phyloP scores from a whole-genome alignment of 2,888 invertebrate species.

The Pomacea canaliculata region DNA sequence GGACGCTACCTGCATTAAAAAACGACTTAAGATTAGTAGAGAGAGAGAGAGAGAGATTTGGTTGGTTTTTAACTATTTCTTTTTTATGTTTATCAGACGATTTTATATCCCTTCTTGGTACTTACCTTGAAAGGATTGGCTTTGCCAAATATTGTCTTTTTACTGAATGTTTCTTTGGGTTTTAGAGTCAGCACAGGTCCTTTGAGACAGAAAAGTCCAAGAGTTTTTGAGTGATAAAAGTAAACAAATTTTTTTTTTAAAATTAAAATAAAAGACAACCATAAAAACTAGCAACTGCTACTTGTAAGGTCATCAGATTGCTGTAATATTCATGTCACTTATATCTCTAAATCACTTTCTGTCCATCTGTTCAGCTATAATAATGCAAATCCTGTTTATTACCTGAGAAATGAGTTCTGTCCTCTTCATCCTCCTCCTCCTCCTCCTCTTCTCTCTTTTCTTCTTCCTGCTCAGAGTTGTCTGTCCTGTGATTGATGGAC shows the following conservation, averaged over 20 bases:
- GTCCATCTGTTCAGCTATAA: too few relatives aligned
- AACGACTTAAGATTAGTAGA: not conserved
- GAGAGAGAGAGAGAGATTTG: too few relatives aligned
- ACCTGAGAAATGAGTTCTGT: conserved; percentile 12
- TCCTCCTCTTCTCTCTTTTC: conserved; percentile 30
- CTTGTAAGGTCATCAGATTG: too few relatives aligned
- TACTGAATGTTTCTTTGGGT: conserved; percentile 34
- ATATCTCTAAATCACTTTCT: too few relatives aligned
- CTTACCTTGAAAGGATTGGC: conserved; percentile 60
- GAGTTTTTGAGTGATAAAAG: not conserved
- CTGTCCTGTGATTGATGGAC: not conserved
- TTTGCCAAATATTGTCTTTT: conserved; percentile 33
- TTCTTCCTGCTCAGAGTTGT: conserved; percentile 7
- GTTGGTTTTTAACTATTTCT: too few relatives aligned
- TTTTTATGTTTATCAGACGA: too few relatives aligned
- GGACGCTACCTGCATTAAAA: conserved; percentile 36
- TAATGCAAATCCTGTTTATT: too few relatives aligned
- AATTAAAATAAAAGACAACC: not conserved
- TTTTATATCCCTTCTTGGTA: too few relatives aligned
- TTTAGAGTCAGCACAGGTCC: conserved; percentile 51
- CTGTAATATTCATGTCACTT: too few relatives aligned
- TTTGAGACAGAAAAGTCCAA: conserved; percentile 22
- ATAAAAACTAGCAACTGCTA: too few relatives aligned
- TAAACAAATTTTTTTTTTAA: too few relatives aligned
- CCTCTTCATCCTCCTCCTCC: conserved; percentile 29